Percentiles rank a stretch among this genome's conserved stretches.
These are phyloP conservation scores for Pterois miles DNA, from an alignment of 2,797 vertebrate genomes.

Conservation along the genomic window DNA sequence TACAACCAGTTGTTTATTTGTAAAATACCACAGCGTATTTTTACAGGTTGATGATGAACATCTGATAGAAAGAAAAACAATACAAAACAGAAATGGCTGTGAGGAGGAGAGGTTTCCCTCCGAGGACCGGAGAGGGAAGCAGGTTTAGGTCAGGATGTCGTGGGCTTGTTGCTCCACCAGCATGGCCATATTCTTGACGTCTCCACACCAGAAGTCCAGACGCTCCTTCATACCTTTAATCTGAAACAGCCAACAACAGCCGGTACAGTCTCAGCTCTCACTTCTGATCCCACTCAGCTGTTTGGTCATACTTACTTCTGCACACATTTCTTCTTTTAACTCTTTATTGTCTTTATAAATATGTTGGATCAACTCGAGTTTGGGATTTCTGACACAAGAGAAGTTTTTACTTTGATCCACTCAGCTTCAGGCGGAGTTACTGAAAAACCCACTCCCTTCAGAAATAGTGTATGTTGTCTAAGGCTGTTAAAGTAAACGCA, in stretches of 20 bases:
- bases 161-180: conserved; percentile 97
- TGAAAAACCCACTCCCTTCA: too few species aligned
- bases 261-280: neutral
- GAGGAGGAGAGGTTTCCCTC: neutral
- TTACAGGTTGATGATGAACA: conserved; percentile 50
- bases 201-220: conserved; percentile 94
- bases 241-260: conserved; percentile 72
- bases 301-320: neutral
- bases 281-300: neutral
- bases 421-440: neutral
- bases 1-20: conserved; percentile 51
- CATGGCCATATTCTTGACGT: conserved; percentile 97
- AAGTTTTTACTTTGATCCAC: neutral
- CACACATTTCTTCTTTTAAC: neutral
- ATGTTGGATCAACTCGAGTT: neutral
- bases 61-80: conserved; percentile 32
- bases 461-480: too few species aligned
- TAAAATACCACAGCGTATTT: conserved; percentile 58
- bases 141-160: conserved; percentile 92
- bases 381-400: neutral
- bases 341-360: neutral
- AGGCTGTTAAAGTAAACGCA: too few species aligned
- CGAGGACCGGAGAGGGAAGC: neutral
- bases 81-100: conserved; percentile 26
- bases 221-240: conserved; percentile 98